Evolutionary conservation across 2,797 vertebrate genomes (phyloP).

Genomic region (Gymnothorax javanicus): DNA sequence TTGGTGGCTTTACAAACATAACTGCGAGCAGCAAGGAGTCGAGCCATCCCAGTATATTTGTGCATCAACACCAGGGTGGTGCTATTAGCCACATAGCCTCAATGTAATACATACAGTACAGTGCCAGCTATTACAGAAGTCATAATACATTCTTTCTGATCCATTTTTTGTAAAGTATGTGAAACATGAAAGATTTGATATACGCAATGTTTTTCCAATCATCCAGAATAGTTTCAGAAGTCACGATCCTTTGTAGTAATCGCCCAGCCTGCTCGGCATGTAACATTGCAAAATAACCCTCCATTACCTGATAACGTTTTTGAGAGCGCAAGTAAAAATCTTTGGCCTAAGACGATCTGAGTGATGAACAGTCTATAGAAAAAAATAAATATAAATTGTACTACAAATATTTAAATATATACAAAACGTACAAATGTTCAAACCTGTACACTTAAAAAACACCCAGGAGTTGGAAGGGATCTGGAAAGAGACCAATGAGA

Average conservation of each 20-base stretch:
- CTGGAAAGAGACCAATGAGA: not conserved
- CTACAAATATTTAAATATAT: conserved; percentile 60
- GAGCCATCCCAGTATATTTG: not conserved
- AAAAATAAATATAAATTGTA: conserved; percentile 34
- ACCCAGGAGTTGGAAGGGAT: not conserved
- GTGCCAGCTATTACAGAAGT: conserved; percentile 1
- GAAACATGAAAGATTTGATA: conserved; percentile 17
- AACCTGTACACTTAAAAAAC: conserved; percentile 52
- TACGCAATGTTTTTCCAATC: conserved; percentile 42
- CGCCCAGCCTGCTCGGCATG: not conserved
- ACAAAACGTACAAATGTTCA: conserved; percentile 73
- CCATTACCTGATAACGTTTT: conserved; percentile 19
- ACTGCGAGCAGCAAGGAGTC: conserved; percentile 6
- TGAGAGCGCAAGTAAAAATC: conserved; percentile 33
- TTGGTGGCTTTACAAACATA: not conserved
- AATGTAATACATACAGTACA: not conserved
- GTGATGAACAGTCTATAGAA: conserved; percentile 39
- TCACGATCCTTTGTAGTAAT: conserved; percentile 14
- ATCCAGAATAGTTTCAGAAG: conserved; percentile 12
- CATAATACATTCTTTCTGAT: conserved; percentile 2
- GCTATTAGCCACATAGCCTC: not conserved
- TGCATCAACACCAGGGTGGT: not conserved
- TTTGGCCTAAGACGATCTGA: conserved; percentile 53
- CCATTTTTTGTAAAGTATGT: not conserved
- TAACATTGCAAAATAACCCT: not conserved